phyloP scores from a whole-genome alignment of 2,113 vertebrate species.

The Pollimyrus isidori region DNA sequence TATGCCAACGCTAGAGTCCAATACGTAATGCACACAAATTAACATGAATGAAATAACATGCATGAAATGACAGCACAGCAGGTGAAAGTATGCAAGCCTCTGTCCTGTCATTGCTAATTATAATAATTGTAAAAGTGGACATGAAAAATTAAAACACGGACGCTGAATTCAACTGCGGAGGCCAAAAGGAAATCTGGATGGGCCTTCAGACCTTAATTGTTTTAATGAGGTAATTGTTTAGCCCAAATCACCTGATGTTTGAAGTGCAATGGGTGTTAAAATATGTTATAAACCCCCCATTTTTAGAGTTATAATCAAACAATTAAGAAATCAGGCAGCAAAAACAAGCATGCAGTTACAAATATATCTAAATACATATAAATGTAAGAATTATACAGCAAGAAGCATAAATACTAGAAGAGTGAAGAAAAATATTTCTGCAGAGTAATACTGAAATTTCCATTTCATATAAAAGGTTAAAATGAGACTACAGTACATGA shows the following conservation, averaged over 20 bases:
- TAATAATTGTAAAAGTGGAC: not conserved
- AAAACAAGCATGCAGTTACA: too few species aligned
- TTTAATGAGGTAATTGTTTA: not conserved
- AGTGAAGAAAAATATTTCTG: too few species aligned
- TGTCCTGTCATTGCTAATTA: not conserved
- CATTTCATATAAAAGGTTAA: not conserved
- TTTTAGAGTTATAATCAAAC: too few species aligned
- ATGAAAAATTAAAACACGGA: not conserved
- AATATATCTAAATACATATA: too few species aligned
- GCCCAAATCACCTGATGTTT: too few species aligned
- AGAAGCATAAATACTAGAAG: too few species aligned
- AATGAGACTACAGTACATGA: not conserved
- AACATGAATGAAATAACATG: not conserved
- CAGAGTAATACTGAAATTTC: not conserved
- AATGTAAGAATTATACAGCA: too few species aligned
- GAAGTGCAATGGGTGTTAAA: too few species aligned
- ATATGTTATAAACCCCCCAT: too few species aligned
- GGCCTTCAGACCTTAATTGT: not conserved
- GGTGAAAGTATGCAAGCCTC: not conserved
- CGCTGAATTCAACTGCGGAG: not conserved
- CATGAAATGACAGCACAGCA: not conserved
- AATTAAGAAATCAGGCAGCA: too few species aligned
- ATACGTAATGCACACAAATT: not conserved
- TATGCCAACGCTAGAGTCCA: not conserved
- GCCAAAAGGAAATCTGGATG: not conserved